Conservation (phyloP, 2,113 vertebrate genomes). For the Verasper variegatus region DNA sequence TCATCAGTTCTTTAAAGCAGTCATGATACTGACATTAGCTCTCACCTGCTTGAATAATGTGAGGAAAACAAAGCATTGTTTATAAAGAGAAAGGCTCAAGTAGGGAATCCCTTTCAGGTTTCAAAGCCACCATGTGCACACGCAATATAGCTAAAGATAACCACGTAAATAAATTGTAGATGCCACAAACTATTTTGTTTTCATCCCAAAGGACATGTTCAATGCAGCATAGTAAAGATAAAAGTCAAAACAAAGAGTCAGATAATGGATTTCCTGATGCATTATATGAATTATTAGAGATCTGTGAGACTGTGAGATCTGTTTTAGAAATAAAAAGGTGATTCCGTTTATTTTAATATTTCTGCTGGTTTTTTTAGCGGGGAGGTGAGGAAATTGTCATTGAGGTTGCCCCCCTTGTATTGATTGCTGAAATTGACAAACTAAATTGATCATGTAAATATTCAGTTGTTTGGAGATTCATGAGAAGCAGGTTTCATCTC, state of each 20-base stretch:
- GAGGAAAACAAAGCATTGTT: conserved; percentile 21
- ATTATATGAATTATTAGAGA: conserved; percentile 56
- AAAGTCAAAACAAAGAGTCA: conserved; percentile 28
- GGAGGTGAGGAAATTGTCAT: neutral
- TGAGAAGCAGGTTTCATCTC: conserved; percentile 7
- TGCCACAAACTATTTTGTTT: conserved; percentile 1
- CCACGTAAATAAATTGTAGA: conserved; percentile 35
- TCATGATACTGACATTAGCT: conserved; percentile 44
- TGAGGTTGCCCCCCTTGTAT: conserved; percentile 10
- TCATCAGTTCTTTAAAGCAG: conserved; percentile 56
- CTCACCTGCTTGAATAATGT: conserved; percentile 20
- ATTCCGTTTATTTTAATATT: neutral
- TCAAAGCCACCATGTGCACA: neutral
- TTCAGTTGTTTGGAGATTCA: conserved; percentile 17
- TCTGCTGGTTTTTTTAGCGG: too few species aligned
- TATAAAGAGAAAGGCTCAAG: neutral
- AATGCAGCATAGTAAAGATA: neutral
- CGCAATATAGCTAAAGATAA: conserved; percentile 10
- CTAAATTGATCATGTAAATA: conserved; percentile 27
- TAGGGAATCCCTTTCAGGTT: neutral
- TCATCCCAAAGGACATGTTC: neutral
- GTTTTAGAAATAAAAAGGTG: neutral
- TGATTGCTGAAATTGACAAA: conserved; percentile 10
- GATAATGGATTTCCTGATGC: conserved; percentile 21
- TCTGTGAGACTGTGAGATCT: too few species aligned